Conservation (phyloP, 2,113 vertebrate genomes). For the Leptobrachium leishanense region DNA sequence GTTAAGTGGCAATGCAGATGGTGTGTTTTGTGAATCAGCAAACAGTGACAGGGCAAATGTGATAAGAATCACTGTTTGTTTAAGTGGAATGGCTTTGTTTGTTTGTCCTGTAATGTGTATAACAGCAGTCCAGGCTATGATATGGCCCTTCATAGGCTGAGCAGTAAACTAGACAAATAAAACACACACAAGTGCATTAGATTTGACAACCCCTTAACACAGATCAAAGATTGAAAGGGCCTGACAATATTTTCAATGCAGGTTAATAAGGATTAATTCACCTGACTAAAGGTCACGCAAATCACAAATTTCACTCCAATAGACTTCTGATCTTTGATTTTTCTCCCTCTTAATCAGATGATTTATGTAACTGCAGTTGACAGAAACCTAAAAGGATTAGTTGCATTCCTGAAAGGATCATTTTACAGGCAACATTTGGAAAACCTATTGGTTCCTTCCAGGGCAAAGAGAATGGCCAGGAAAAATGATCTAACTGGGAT, state of each 20-base stretch:
- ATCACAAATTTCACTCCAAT: slow-evolving; percentile 63
- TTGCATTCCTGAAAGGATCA: slow-evolving; percentile 74
- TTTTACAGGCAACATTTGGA: slow-evolving; percentile 72
- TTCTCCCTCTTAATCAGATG: slow-evolving; percentile 64
- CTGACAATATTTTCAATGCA: slow-evolving; percentile 42
- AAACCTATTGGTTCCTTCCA: slow-evolving; percentile 69
- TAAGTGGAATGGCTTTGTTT: background rate
- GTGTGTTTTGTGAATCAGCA: background rate
- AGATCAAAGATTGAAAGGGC: slow-evolving; percentile 22
- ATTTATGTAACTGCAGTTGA: slow-evolving; percentile 71
- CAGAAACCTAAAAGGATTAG: slow-evolving; percentile 77
- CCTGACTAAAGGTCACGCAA: slow-evolving; percentile 61
- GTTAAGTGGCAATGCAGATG: slow-evolving; percentile 12
- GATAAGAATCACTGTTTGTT: background rate
- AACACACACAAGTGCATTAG: background rate
- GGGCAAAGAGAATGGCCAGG: slow-evolving; percentile 67
- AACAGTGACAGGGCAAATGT: background rate
- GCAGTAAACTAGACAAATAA: background rate
- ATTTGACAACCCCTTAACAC: background rate
- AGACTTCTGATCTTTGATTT: slow-evolving; percentile 71
- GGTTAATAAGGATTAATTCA: slow-evolving; percentile 50
- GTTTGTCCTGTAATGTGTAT: background rate
- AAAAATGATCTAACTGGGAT: slow-evolving; percentile 71
- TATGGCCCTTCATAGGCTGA: background rate
- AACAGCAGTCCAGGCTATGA: background rate